Conservation (phyloP, 2,888 invertebrate species). For the Prosopocoilus inquinatus region DNA sequence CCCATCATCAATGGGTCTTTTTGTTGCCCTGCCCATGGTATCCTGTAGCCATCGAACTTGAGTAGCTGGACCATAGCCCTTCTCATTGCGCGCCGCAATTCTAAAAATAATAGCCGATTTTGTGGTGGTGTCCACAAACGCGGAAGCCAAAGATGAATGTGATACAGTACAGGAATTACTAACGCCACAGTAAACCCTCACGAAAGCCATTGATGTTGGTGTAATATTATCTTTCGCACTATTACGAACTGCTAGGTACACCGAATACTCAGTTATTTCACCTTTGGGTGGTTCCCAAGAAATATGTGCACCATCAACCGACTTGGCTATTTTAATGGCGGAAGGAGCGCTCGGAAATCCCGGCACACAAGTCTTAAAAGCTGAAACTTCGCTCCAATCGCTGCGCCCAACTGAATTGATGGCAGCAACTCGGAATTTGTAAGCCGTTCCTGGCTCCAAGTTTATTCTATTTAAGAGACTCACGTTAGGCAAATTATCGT, state of each 20-base stretch:
- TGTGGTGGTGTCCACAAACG: constrained; percentile 89
- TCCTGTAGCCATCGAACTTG: constrained; percentile 99
- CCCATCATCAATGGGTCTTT: constrained; percentile 18
- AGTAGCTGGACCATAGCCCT: constrained; percentile 97
- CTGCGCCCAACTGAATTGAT: constrained; percentile 90
- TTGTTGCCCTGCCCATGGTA: constrained; percentile 37
- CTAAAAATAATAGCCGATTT: constrained; percentile 90
- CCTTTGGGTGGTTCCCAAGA: constrained; percentile 97
- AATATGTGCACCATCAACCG: constrained; percentile 89
- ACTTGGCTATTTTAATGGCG: constrained; percentile 97
- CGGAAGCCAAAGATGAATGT: constrained; percentile 80
- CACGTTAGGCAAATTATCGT: constrained; percentile 72
- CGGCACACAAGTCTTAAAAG: constrained; percentile 94
- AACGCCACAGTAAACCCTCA: constrained; percentile 92
- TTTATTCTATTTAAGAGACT: constrained; percentile 64
- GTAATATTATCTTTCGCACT: constrained; percentile 45
- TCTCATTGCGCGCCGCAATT: constrained; percentile 96
- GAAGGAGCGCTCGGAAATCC: constrained; percentile 97
- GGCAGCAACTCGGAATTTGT: constrained; percentile 93
- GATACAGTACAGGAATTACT: constrained; percentile 88
- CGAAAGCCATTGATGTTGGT: constrained; percentile 79
- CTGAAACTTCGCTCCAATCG: constrained; percentile 88
- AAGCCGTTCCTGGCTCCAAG: constrained; percentile 90
- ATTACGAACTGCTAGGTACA: constrained; percentile 81
- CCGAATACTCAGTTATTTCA: constrained; percentile 91